These are phyloP conservation scores for Lordiphosa stackelbergi DNA, from an alignment of 1,140 invertebrate species.

Conservation along the genomic window DNA sequence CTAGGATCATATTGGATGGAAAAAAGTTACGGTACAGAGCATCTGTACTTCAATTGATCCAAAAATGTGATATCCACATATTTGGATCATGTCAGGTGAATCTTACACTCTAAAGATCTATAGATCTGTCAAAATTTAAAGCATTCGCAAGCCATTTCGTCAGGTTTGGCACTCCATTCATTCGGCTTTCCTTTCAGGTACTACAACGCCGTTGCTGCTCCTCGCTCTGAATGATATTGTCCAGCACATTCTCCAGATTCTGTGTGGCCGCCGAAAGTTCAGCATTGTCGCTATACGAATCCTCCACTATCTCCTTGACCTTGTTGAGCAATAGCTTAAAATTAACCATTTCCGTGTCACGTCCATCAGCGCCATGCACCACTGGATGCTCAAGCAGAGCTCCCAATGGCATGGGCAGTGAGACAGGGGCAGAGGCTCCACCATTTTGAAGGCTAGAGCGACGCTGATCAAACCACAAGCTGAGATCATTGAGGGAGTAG, in stretches of 20 bases:
- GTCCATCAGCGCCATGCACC: constrained; percentile 20
- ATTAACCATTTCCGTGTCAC: constrained; percentile 69
- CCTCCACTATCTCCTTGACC: constrained; percentile 75
- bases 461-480: constrained; percentile 70
- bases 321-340: constrained; percentile 67
- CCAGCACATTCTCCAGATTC: constrained; percentile 71
- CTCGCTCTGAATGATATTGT: constrained; percentile 68
- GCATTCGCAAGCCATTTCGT: constrained; percentile 4
- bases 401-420: constrained; percentile 32
- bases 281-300: constrained; percentile 75
- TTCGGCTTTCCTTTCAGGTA: constrained; percentile 8
- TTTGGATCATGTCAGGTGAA: not conserved
- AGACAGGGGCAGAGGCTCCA: constrained; percentile 6
- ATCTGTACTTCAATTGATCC: no score
- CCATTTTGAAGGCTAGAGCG: constrained; percentile 33
- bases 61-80: no score
- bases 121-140: constrained; percentile 12
- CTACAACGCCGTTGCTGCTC: constrained; percentile 58
- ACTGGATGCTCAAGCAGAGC: constrained; percentile 43
- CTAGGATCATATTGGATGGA: not conserved
- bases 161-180: not conserved
- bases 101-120: constrained; percentile 2
- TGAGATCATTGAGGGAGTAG: constrained; percentile 69
- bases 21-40: no score
- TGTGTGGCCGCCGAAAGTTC: constrained; percentile 72